Conservation (phyloP, 2,888 invertebrate species). For the Pyrocoelia pectoralis region DNA sequence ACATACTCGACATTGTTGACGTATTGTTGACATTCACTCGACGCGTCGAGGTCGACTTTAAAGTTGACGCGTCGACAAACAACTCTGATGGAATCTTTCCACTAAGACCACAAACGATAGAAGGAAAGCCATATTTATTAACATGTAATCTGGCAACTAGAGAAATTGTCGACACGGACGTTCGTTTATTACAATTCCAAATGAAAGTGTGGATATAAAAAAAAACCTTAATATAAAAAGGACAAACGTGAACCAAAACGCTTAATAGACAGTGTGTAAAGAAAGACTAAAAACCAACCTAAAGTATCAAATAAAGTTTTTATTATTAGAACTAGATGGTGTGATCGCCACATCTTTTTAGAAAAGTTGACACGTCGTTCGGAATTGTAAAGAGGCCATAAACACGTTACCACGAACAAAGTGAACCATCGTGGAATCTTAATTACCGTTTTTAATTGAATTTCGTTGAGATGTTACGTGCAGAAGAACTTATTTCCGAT, state of each 20-base stretch:
- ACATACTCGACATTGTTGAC: too few species aligned
- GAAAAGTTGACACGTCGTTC: constrained; percentile 24
- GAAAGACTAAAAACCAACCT: neutral
- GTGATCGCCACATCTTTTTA: constrained; percentile 10
- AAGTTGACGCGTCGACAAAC: too few species aligned
- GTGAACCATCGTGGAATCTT: constrained; percentile 33
- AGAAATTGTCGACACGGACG: too few species aligned
- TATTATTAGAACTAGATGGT: constrained; percentile 9
- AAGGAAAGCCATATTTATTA: too few species aligned
- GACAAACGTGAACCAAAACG: neutral
- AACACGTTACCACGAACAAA: constrained; percentile 32
- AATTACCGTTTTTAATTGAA: constrained; percentile 40
- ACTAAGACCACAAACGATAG: too few species aligned
- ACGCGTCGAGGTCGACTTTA: too few species aligned
- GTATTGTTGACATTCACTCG: too few species aligned
- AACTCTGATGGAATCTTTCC: too few species aligned
- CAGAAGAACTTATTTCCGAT: constrained; percentile 37
- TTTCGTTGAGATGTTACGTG: constrained; percentile 37
- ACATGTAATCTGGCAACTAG: too few species aligned
- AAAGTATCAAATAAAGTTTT: neutral
- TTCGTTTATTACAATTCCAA: too few species aligned
- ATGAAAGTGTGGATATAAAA: too few species aligned
- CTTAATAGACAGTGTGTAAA: neutral
- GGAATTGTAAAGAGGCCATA: constrained; percentile 34
- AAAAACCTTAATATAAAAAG: neutral